phyloP scores from a whole-genome alignment of 2,888 invertebrate species.

The Nudaria mundana region DNA sequence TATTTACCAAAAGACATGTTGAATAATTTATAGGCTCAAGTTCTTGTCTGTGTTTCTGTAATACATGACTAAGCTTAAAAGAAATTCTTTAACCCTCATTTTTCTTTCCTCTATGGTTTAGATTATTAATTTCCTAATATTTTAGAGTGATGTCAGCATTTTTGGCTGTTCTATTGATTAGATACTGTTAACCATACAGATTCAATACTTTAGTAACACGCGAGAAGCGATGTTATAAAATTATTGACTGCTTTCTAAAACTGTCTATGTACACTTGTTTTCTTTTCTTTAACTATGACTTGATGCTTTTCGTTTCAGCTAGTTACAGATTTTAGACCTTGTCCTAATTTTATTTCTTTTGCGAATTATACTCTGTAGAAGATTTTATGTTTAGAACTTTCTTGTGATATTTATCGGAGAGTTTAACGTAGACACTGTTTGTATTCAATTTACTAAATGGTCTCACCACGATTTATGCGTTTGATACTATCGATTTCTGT shows the following conservation, averaged over 20 bases:
- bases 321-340: background rate
- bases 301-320: conserved; percentile 1
- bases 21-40: background rate
- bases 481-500: conserved; percentile 62
- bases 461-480: conserved; percentile 51
- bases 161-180: conserved; percentile 19
- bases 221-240: background rate
- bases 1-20: background rate
- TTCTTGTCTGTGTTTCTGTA: background rate
- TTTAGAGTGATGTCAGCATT: conserved; percentile 37
- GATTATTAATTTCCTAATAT: conserved; percentile 36
- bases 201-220: conserved; percentile 2
- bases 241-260: conserved; percentile 4
- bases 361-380: background rate
- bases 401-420: conserved; percentile 3
- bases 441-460: conserved; percentile 48
- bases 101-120: conserved; percentile 20
- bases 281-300: conserved; percentile 6
- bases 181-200: conserved; percentile 16
- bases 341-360: background rate
- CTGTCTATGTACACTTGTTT: conserved; percentile 6
- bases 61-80: conserved; percentile 6
- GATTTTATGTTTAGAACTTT: background rate
- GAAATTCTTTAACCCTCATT: conserved; percentile 3
- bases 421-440: conserved; percentile 38